Evolutionary conservation across 2,888 invertebrate species (phyloP), one percentile per base, ranked within the genome.

Genomic region (Ormia ochracea): DNA sequence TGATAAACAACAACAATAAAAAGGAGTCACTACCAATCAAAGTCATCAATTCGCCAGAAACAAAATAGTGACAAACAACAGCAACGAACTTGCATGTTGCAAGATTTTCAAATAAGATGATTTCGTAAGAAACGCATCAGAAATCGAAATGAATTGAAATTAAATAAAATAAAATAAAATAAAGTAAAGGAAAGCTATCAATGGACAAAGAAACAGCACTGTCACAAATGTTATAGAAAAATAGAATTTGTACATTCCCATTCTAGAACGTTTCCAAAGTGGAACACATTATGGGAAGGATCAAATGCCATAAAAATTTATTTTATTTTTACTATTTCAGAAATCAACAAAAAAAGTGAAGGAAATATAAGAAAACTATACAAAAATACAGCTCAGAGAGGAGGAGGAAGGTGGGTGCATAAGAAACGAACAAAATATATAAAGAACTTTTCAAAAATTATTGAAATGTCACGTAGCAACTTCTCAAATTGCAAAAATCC

Each of bases 391-490:
- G 41, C 1, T n/a, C n/a, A 17, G 43, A 21, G 38, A 9, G 12
- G 31, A 10, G 38, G 33, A 31, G 3, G 26, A 4, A 26, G 28
- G 31, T 28, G 38, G 48, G 50, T 48, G 54, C 45, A n/a, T 28
- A 56, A 72, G 31, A 74, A 81, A 69, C 7, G 33, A 69, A 68
- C 68, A 70, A 77, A 56, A 74, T 73, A 78, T 83, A 80, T 82
- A 78, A 76, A 82, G 84, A 87, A 87, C 86, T 88, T 88, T 88
- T 87, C 88, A 86, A 87, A 88, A 88, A 87, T 88, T 87, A 87
- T 87, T 87, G 87, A 87, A 87, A 88, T 87, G 87, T 87, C 87
- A 87, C 87, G 87, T 87, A 87, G 88, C 88, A 88, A 87, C 87
- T 86, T 88, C 87, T 87, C 87, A 87, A 87, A 87, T 88, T 87